These are phyloP conservation scores for Chalcis sispes DNA, from an alignment of 2,888 invertebrate genomes.

Conservation along the genomic window DNA sequence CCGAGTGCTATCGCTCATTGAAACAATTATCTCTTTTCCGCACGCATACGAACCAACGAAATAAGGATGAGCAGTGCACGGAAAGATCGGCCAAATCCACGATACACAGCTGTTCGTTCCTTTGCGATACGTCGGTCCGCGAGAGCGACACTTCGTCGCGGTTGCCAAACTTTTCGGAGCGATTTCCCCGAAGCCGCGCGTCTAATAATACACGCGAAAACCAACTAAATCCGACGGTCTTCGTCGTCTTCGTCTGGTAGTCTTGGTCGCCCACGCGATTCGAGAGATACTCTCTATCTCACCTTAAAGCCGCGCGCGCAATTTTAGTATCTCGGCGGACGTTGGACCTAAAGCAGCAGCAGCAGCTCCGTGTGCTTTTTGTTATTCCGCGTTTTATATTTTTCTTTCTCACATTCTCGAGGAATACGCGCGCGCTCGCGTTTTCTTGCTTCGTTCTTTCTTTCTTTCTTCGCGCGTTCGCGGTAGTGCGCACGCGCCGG, in stretches of 20 bases:
- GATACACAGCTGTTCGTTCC: slow-evolving; percentile 16
- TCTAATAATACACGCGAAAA: no score
- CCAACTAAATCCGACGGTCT: not conserved
- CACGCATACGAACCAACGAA: no score
- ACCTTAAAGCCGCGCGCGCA: slow-evolving; percentile 52
- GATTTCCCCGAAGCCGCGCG: no score
- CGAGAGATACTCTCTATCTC: no score
- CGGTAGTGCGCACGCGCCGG: no score
- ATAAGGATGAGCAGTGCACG: no score
- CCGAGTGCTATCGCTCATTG: no score
- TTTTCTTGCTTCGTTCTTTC: not conserved
- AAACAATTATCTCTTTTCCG: no score
- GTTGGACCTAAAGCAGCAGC: slow-evolving; percentile 61
- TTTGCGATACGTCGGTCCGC: slow-evolving; percentile 12
- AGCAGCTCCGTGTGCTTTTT: slow-evolving; percentile 3
- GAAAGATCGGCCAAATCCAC: no score
- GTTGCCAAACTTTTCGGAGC: not conserved
- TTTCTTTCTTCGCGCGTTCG: not conserved
- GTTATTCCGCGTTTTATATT: not conserved
- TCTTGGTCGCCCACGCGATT: slow-evolving; percentile 23
- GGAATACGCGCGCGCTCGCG: no score
- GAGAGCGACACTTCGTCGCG: not conserved
- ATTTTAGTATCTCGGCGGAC: slow-evolving; percentile 67
- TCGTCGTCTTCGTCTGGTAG: not conserved
- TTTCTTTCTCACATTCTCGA: no score